Base-by-base conservation (phyloP, 2,113 vertebrate species). In the Sceloporus tristichus region DNA sequence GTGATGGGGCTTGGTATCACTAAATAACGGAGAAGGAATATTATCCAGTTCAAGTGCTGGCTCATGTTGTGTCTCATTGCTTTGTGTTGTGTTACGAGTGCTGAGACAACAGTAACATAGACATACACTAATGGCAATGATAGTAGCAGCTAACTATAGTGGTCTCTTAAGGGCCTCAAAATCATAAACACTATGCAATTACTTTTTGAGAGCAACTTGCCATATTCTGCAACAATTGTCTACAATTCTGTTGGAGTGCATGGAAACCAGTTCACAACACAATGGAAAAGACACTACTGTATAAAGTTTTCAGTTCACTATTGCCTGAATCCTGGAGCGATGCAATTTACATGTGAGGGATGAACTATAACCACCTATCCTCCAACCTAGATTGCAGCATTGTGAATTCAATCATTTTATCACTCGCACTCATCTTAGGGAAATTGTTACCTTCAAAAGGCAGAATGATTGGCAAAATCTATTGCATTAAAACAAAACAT, bases 361-460 rank as follows among this genome's bases (percentile, higher is more conserved):
- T 68, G 62, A 79, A 86, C 62, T 68, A 86, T 79, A 54, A 68
- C 42, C 48, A 10, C 11, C 85, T 14, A 34, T 77, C 75, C 62
- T 76, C 56, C 59, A 34, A 18, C 62, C 10, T 42, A 68, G 56
- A 79, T 86, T 34, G 59, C 75, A 21, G 68, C 29, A 48, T 86
- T n/a, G 62, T 53, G 40, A 68, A 78, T 86, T 79, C 40, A 78
- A 18, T 86, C 75, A 79, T 40, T 79, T 11, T 54, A 54, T 70
- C 76, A 54, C 19, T 54, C 29, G 6, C 18, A 76, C 23, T 42
- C 62, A 84, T 54, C 54, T 80, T 40, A 23, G 9, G 79, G 79
- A 56, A 79, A 79, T 29, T 18, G 48, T 59, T 19, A 74, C 5
- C 42, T 84, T 34, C 48, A 73, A 71, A 84, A 74, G 48, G 54